Base-by-base conservation (phyloP, 2,113 vertebrate genomes). In the Thymallus thymallus region DNA sequence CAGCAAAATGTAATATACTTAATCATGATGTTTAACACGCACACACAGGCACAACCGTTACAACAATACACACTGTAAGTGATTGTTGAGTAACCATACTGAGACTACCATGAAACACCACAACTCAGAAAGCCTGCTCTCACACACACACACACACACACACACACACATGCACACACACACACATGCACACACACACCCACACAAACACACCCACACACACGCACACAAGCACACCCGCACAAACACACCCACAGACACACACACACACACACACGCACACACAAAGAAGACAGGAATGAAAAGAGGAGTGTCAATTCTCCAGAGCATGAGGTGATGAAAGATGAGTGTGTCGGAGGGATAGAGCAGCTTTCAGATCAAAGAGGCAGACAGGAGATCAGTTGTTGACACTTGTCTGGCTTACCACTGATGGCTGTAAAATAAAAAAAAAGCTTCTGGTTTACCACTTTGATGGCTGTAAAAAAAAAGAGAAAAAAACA, bases 171-270 rank as follows among this genome's bases (percentile, higher is more conserved):
- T 4, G 30, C 30, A 23, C 30, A n/a, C 32, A 35, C 24, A 22
- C 66, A 46, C 29, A n/a, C 65, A 67, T 30, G 7, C 66, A 45
- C 68, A 16, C 74, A 60, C 56, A 20, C 56, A 60, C 56, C 3
- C 56, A 60, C 56, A 20, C 56, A 60, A 10, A n/a, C 58, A 23
- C 61, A 29, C 61, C n/a, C 20, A n/a, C 55, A 58, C 55, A 58
- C 16, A 58, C 55, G n/a, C 48, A 51, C 48, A 51, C 48, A 51
- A 9, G 13, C 48, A 51, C 48, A 51, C 13, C 12, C 48, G 2
- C 56, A 22, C 23, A 62, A 7, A 14, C 23, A 62, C 60, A 62
- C 23, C 26, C 60, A 62, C 60, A 62, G 0, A 60, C 22, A 61
- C 20, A 61, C 22, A 61, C 2, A 35, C 35, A 9, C 55, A 16